Percentiles rank a stretch among this genome's conserved stretches.
Evolutionary conservation across 53 echinoderm and acorn worm species (phyloP).

Genomic region (Echinometra lucunter): DNA sequence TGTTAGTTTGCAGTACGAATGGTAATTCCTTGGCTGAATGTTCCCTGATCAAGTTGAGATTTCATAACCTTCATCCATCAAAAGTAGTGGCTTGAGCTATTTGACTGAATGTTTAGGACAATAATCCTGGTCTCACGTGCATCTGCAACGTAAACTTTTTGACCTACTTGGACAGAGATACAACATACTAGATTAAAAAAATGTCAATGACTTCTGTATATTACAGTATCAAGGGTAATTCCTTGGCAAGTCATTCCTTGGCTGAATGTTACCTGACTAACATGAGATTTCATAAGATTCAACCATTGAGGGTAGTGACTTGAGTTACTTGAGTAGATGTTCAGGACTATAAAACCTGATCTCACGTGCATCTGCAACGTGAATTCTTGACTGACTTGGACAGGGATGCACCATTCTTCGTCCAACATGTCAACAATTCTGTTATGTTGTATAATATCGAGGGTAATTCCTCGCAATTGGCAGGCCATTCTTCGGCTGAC

Average conservation of each 20-base stretch:
- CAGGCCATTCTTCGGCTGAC: no score
- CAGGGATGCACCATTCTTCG: neutral
- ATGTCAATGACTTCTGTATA: neutral
- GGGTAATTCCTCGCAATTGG: no score
- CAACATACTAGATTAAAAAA: neutral
- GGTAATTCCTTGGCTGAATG: no score
- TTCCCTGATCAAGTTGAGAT: no score
- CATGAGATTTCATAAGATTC: neutral
- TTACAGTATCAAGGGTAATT: constrained; percentile 23
- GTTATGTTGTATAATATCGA: neutral
- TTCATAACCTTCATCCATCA: no score
- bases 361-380: neutral
- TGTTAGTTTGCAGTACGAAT: no score
- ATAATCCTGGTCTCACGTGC: no score
- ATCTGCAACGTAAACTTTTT: neutral
- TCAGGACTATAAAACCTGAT: constrained; percentile 47
- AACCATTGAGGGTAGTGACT: constrained; percentile 7
- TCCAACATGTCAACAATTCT: neutral
- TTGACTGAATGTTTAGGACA: no score
- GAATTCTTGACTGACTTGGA: neutral
- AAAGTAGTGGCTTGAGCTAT: no score
- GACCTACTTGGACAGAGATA: neutral
- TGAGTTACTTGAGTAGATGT: constrained; percentile 47
- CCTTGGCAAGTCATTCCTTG: neutral
- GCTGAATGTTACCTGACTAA: neutral